Conservation (phyloP, 2,888 invertebrate species). For the Chorisops tibialis region DNA sequence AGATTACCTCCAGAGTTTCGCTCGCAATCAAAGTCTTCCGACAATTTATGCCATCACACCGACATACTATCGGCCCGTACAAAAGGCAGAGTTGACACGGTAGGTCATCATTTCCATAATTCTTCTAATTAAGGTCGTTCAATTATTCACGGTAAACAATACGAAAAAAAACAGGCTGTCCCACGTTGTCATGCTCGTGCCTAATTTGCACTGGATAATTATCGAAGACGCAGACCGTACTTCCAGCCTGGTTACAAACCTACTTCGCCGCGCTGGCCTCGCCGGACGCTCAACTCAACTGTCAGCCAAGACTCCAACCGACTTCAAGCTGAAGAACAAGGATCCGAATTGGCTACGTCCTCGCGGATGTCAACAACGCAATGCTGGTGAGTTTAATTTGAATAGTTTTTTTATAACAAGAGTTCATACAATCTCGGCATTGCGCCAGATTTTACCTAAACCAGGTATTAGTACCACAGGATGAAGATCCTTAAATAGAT, state of each 20-base stretch:
- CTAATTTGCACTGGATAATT: slow-evolving; percentile 89
- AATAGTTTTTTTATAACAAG: too few relatives aligned
- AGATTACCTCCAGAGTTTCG: neutral
- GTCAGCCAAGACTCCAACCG: slow-evolving; percentile 63
- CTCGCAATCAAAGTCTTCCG: slow-evolving; percentile 51
- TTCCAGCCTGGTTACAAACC: slow-evolving; percentile 67
- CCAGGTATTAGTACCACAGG: too few relatives aligned
- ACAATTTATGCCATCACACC: slow-evolving; percentile 90
- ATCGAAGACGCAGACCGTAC: slow-evolving; percentile 79
- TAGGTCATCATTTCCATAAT: slow-evolving; percentile 49
- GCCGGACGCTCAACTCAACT: slow-evolving; percentile 58
- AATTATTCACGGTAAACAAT: neutral
- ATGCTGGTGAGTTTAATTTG: too few relatives aligned
- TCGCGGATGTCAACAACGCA: slow-evolving; percentile 88
- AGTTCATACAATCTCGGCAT: too few relatives aligned
- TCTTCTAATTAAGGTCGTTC: neutral
- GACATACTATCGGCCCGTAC: slow-evolving; percentile 81
- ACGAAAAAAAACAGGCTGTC: slow-evolving; percentile 71
- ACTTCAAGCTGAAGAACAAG: slow-evolving; percentile 40
- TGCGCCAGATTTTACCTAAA: too few relatives aligned
- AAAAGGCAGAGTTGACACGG: slow-evolving; percentile 92
- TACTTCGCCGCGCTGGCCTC: slow-evolving; percentile 57
- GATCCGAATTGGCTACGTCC: slow-evolving; percentile 76
- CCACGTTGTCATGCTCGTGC: slow-evolving; percentile 80
- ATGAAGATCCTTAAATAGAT: too few relatives aligned